A percentile compares a stretch with the other conserved stretches of the same genome.
These are phyloP conservation scores for Lanius ludovicianus DNA, from an alignment of 2,113 vertebrate species.

Conservation along the genomic window DNA sequence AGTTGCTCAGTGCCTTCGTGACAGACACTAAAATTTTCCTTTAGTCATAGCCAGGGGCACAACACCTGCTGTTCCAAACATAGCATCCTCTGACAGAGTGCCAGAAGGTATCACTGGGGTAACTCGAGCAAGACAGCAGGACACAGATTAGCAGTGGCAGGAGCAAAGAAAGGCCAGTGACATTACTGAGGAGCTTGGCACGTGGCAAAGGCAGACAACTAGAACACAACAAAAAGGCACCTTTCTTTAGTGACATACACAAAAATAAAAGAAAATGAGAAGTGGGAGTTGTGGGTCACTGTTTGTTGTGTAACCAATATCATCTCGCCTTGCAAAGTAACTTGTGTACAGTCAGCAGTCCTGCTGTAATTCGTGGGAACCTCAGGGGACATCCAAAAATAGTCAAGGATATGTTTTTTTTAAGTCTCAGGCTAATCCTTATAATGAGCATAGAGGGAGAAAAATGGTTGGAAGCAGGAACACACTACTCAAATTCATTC, in stretches of 20 bases:
- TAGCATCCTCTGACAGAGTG: background rate
- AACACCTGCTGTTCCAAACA: background rate
- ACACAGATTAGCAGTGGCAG: conserved; percentile 15
- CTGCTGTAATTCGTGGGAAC: background rate
- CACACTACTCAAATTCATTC: background rate
- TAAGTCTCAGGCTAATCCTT: conserved; percentile 4
- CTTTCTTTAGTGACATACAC: background rate
- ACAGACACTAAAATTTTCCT: background rate
- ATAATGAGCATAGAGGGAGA: background rate
- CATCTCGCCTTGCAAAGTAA: background rate
- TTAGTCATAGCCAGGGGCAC: background rate
- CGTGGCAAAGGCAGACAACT: background rate
- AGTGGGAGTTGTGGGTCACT: background rate
- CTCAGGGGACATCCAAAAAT: background rate
- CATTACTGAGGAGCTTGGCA: conserved; percentile 11
- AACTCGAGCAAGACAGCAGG: background rate
- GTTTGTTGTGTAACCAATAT: background rate
- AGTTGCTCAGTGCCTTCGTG: background rate
- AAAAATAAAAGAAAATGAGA: background rate
- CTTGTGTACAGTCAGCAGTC: background rate
- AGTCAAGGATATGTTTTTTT: background rate
- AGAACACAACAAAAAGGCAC: background rate
- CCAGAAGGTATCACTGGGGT: background rate
- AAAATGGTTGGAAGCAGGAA: background rate
- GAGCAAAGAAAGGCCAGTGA: background rate